A percentile compares a stretch with the other conserved stretches of the same genome.
phyloP scores from a whole-genome alignment of 2,888 invertebrate species.

The Heliconius erato region DNA sequence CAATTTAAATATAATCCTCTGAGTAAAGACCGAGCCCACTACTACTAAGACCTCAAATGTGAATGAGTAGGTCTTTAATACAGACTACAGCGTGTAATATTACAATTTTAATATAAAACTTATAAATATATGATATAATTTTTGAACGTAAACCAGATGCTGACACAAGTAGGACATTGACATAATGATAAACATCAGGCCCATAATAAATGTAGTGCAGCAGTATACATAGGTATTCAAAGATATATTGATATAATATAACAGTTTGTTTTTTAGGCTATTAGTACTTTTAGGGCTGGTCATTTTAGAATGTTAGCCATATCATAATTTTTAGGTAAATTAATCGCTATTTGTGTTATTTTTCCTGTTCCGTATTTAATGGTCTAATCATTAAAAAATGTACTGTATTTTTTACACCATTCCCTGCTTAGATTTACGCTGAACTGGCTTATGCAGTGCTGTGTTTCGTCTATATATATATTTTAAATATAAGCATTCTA shows the following conservation, averaged over 20 bases:
- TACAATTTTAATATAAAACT: background rate
- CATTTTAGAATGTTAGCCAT: no score
- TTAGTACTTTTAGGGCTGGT: no score
- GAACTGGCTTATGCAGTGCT: no score
- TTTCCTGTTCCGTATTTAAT: no score
- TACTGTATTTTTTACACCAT: no score
- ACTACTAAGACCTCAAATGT: background rate
- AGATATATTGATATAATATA: background rate
- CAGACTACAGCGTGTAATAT: background rate
- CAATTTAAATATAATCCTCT: background rate
- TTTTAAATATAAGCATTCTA: no score
- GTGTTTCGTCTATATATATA: no score
- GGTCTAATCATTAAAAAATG: no score
- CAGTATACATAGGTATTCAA: background rate
- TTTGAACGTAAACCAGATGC: conserved; percentile 20
- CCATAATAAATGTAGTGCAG: background rate
- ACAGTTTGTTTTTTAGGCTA: no score
- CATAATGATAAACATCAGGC: conserved; percentile 19
- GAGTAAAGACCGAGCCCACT: background rate
- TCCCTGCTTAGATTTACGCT: no score
- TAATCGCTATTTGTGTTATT: no score
- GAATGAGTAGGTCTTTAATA: background rate
- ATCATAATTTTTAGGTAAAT: no score
- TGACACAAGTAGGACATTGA: conserved; percentile 12
- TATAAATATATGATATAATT: conserved; percentile 16